Percentiles rank a stretch among this genome's conserved stretches.
Evolutionary conservation across 2,113 vertebrate genomes (phyloP).

Genomic region (Emydocephalus ijimae): DNA sequence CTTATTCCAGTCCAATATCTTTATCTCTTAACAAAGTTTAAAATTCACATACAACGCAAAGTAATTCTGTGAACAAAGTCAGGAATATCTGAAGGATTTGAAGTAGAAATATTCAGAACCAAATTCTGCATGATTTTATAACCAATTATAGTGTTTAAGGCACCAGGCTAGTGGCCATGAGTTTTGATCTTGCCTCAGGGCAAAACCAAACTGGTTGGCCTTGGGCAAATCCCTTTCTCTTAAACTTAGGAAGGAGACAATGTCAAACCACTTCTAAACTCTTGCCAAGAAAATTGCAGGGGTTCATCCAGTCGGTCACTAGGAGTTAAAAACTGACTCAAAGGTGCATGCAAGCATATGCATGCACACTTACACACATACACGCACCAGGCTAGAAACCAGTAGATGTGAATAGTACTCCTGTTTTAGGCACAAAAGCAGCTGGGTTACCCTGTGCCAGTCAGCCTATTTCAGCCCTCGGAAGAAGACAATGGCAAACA

Average conservation of each 20-base stretch:
- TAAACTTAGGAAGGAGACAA: not conserved
- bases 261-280: not conserved
- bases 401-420: not conserved
- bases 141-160: not conserved
- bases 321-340: too few species aligned
- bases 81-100: not conserved
- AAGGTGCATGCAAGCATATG: too few species aligned
- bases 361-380: too few species aligned
- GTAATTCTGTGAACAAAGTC: not conserved
- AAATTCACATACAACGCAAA: not conserved
- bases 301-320: not conserved
- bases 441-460: too few species aligned
- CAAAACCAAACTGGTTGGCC: not conserved
- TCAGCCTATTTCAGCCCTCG: too few species aligned
- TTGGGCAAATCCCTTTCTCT: not conserved
- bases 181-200: not conserved
- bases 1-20: not conserved
- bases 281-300: not conserved
- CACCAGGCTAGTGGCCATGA: not conserved
- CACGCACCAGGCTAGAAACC: not conserved
- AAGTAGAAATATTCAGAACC: not conserved
- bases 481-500: not conserved
- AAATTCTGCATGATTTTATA: not conserved
- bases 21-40: not conserved
- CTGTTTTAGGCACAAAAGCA: not conserved